These are phyloP conservation scores for Ceratosolen solmsi DNA, from an alignment of 1,140 invertebrate species.

Conservation along the genomic window DNA sequence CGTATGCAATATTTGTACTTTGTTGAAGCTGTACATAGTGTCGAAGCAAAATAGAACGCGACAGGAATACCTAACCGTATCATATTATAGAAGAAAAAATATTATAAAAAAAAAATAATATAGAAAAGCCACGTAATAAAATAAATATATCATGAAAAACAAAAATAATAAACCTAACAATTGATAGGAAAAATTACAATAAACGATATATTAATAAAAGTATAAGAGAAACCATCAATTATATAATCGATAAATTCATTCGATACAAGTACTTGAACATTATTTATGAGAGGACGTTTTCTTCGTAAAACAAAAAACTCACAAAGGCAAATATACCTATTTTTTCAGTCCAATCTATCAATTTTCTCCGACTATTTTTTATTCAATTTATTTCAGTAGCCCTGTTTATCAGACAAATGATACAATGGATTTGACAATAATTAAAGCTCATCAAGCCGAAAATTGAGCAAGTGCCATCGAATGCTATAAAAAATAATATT, in stretches of 20 bases:
- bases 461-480: too few relatives aligned
- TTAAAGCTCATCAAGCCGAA: background rate
- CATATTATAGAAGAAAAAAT: too few relatives aligned
- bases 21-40: background rate
- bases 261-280: background rate
- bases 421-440: background rate
- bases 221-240: too few relatives aligned
- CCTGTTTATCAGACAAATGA: background rate
- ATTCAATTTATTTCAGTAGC: background rate
- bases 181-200: too few relatives aligned
- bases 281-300: background rate
- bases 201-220: too few relatives aligned
- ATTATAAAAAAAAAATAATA: too few relatives aligned
- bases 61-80: too few relatives aligned
- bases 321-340: background rate
- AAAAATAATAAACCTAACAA: too few relatives aligned
- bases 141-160: too few relatives aligned
- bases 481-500: too few relatives aligned
- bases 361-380: background rate
- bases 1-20: background rate
- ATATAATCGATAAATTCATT: too few relatives aligned
- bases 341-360: background rate
- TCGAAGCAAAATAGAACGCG: background rate
- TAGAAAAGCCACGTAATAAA: too few relatives aligned
- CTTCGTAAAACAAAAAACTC: background rate